Conservation (phyloP, 2,113 vertebrate genomes). For the Pao palembangensis region DNA sequence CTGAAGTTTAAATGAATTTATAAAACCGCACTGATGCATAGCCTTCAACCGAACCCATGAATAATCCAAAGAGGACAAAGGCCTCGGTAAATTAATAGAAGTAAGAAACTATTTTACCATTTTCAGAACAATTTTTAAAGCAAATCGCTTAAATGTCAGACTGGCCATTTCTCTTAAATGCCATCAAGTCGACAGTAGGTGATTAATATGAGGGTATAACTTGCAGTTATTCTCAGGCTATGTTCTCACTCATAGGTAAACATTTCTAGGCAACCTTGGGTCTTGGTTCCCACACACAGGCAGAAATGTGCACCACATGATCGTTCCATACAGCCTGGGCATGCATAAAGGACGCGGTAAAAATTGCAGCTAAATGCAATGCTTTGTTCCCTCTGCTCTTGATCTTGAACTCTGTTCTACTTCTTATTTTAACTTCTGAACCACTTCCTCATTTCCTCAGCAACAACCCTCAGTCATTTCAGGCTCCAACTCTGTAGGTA, state of each 20-base stretch:
- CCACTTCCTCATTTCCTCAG: constrained; percentile 1
- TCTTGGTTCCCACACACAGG: no score
- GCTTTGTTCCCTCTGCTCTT: no score
- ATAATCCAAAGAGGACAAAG: constrained; percentile 18
- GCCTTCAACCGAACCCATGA: constrained; percentile 27
- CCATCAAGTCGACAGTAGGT: not conserved
- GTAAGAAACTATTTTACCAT: constrained; percentile 4
- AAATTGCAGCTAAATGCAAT: no score
- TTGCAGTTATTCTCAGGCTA: no score
- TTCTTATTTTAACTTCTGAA: no score
- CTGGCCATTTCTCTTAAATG: constrained; percentile 5
- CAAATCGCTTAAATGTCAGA: constrained; percentile 16
- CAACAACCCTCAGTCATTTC: constrained; percentile 18
- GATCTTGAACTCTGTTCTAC: no score
- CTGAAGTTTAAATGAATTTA: constrained; percentile 10
- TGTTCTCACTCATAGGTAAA: no score
- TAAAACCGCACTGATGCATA: not conserved
- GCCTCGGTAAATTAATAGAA: constrained; percentile 10
- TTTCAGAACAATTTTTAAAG: not conserved
- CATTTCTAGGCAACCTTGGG: no score
- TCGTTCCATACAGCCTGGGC: no score
- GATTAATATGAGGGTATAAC: no score
- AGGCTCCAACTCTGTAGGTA: constrained; percentile 6
- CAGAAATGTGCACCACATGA: no score
- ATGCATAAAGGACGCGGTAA: no score